Base-by-base conservation (phyloP, 2,888 invertebrate species). In the Xanthorhoe designata region DNA sequence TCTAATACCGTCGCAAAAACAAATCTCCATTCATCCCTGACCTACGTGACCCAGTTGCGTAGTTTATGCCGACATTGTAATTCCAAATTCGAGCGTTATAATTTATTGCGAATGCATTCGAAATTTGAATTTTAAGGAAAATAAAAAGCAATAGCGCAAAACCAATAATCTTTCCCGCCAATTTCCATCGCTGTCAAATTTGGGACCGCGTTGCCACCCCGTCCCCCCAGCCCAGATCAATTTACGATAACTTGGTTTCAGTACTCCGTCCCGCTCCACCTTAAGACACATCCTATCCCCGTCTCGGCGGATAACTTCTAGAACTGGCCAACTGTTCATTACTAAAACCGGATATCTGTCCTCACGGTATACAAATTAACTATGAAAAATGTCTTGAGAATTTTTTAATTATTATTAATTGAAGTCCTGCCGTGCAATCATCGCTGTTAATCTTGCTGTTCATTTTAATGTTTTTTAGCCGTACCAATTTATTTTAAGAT, bases 161-260 rank as follows among this genome's bases (percentile, higher is more conserved):
- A 87, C 88, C 89, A 89, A 89, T 90, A 92, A 92, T 91, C 86
- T 91, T 91, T 91, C 89, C 89, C 92, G 92, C 91, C 93, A 92
- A 93, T 92, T 92, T 91, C 90, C 91, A 91, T 93, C 86, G 91
- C 91, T 92, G 93, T 93, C 93, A 92, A 93, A 92, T 92, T 92
- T 90, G 90, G 91, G 82, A 86, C 83, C 86, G 84, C 87, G 85
- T 79, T 83, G 80, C 76, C 76, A 77, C 79, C 79, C 73, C 78
- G 79, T 74, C 73, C 77, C 82, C 81, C 80, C 85, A 76, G 78
- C 91, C 86, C 89, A 88, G 92, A 93, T 93, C 92, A 93, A 93
- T 92, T 93, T 91, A 89, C 91, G 91, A 91, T 91, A 91, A 90
- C 91, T 90, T 87, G 88, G 87, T 90, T 87, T 86, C 82, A 87